Percentiles rank a stretch among this genome's conserved stretches.
phyloP scores from a whole-genome alignment of 2,797 vertebrate species.

The Merluccius polli region DNA sequence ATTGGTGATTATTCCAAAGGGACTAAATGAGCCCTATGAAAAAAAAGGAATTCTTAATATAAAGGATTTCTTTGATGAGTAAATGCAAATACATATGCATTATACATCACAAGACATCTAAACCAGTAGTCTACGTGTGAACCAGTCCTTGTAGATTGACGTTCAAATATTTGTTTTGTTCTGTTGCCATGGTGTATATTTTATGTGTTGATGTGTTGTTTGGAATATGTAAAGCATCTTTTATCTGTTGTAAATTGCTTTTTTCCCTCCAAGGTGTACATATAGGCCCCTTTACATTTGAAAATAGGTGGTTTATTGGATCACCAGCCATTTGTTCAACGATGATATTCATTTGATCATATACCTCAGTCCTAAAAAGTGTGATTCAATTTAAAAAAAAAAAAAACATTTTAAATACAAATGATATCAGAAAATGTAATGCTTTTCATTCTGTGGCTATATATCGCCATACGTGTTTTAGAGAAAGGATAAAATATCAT shows the following conservation, averaged over 20 bases:
- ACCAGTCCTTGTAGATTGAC: neutral
- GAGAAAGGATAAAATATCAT: slow-evolving; percentile 32
- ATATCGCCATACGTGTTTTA: neutral
- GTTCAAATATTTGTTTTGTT: neutral
- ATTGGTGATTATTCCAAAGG: neutral
- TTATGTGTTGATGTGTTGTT: neutral
- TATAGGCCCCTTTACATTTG: no score
- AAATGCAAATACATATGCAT: neutral
- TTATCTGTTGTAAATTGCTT: neutral
- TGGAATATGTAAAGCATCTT: neutral
- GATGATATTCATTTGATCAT: neutral
- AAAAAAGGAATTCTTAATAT: neutral
- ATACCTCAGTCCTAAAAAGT: neutral
- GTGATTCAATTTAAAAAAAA: neutral
- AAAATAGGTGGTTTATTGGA: neutral
- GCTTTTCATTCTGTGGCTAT: neutral
- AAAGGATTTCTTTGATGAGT: neutral
- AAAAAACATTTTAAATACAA: neutral
- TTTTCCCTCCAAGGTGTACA: neutral
- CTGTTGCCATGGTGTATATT: neutral
- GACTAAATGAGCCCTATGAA: neutral
- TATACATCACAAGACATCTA: neutral
- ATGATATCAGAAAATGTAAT: neutral
- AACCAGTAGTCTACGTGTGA: neutral
- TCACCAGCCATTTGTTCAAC: neutral